A percentile compares a stretch with the other conserved stretches of the same genome.
Conservation (phyloP, 2,797 vertebrate genomes). For the Chelmon rostratus region DNA sequence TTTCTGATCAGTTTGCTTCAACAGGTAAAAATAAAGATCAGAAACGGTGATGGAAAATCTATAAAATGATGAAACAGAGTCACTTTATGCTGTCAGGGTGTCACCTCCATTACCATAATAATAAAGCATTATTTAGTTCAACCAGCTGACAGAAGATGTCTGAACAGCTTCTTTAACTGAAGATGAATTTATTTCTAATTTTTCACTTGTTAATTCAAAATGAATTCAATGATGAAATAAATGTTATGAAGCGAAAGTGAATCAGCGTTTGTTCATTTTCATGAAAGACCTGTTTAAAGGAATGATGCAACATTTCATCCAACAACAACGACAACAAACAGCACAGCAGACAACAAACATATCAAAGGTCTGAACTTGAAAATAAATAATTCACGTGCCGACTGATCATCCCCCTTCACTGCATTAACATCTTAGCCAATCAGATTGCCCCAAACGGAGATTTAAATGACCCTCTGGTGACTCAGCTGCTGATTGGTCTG, state of each 20-base stretch:
- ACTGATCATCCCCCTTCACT: neutral
- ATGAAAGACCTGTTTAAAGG: slow-evolving; percentile 3
- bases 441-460: neutral
- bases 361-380: neutral
- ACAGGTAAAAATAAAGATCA: neutral
- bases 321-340: slow-evolving; percentile 37
- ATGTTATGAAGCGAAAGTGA: neutral
- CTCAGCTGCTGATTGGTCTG: slow-evolving; percentile 28
- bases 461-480: neutral
- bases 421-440: neutral
- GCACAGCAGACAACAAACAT: slow-evolving; percentile 35
- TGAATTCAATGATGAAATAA: neutral
- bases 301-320: slow-evolving; percentile 36
- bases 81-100: too few species aligned
- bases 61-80: neutral
- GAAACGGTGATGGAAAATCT: neutral
- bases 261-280: slow-evolving; percentile 13
- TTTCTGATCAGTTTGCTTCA: neutral
- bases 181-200: neutral
- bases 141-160: neutral
- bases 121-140: neutral
- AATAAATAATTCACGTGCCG: slow-evolving; percentile 59
- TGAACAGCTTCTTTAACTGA: neutral
- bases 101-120: neutral
- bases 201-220: neutral